Conservation (phyloP, 2,113 vertebrate genomes). For the Menura novaehollandiae region DNA sequence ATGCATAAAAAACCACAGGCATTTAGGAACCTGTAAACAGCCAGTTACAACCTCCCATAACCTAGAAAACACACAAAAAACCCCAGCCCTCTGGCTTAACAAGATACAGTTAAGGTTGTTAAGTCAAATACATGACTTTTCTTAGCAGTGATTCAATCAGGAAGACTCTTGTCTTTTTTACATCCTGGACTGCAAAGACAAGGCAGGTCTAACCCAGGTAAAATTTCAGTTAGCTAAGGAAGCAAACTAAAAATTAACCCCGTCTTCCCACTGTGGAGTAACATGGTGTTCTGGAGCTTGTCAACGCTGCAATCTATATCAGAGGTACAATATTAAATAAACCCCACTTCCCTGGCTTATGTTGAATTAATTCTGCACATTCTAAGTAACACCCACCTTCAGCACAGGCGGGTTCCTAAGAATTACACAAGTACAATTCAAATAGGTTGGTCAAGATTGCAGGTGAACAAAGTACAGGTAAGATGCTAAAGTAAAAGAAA, state of each 20-base stretch:
- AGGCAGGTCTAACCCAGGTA: not conserved
- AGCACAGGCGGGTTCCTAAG: fast-evolving
- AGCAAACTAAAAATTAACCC: not conserved
- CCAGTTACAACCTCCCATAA: not conserved
- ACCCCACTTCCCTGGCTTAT: not conserved
- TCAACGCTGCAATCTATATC: not conserved
- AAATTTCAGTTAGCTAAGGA: not conserved
- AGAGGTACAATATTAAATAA: not conserved
- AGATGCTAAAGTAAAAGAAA: not conserved
- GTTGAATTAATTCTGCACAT: not conserved
- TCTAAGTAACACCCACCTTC: not conserved
- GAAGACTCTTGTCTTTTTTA: not conserved
- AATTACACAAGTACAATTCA: not conserved
- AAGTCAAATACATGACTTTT: not conserved
- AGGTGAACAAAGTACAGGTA: not conserved
- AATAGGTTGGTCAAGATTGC: not conserved
- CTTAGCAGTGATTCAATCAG: not conserved
- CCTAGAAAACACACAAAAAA: not conserved
- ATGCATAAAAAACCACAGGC: not conserved
- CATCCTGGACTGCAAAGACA: not conserved
- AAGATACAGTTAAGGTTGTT: not conserved
- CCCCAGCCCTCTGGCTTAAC: not conserved
- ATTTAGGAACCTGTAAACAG: not conserved
- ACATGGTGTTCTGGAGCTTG: not conserved
- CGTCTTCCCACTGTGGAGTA: not conserved